Evolutionary conservation across 2,888 invertebrate species (phyloP).

Genomic region (Folsomia candida): DNA sequence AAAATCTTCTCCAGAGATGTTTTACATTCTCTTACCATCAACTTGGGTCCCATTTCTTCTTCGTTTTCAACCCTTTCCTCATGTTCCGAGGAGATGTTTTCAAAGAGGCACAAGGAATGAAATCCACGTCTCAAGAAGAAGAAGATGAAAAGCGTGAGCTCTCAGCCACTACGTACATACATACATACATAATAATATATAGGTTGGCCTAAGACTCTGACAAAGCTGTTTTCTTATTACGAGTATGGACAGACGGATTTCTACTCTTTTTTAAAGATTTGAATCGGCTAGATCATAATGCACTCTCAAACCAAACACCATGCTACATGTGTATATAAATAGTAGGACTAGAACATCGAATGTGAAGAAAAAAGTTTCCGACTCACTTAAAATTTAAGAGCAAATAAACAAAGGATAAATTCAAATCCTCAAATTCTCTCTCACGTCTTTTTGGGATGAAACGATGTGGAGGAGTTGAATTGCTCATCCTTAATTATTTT

Average conservation of each 20-base stretch:
- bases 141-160: neutral
- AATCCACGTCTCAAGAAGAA: neutral
- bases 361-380: constrained; percentile 1
- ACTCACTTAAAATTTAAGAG: constrained; percentile 2
- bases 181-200: too few relatives aligned
- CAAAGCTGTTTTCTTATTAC: too few relatives aligned
- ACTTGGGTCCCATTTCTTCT: neutral
- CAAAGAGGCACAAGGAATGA: neutral
- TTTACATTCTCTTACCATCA: neutral
- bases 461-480: neutral
- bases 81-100: neutral
- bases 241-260: too few relatives aligned
- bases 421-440: neutral
- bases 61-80: neutral
- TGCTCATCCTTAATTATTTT: neutral
- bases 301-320: neutral
- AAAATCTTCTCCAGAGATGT: neutral
- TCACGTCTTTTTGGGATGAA: neutral
- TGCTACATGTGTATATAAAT: neutral
- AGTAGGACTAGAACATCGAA: neutral
- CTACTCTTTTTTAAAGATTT: too few relatives aligned
- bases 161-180: neutral
- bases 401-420: neutral
- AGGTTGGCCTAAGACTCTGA: too few relatives aligned
- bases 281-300: too few relatives aligned